phyloP scores from a whole-genome alignment of 2,888 invertebrate genomes.

The Heliconius ismenius region DNA sequence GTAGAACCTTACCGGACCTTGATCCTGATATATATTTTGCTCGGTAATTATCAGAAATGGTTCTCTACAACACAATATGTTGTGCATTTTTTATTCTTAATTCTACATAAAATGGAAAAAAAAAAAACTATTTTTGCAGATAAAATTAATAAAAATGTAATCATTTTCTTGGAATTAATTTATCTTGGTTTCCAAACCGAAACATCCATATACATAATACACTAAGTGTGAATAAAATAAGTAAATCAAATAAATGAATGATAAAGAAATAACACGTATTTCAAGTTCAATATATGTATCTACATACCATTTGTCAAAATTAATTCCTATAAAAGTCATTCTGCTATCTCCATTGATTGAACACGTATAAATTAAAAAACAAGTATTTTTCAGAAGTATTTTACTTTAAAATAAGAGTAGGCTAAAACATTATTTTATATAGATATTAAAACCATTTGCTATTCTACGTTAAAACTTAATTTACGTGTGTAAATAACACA shows the following conservation, averaged over 20 bases:
- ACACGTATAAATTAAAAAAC: slow-evolving; percentile 39
- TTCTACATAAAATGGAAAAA: not conserved
- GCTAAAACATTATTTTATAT: not conserved
- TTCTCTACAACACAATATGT: slow-evolving; percentile 1
- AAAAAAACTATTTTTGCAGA: not conserved
- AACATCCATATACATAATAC: not conserved
- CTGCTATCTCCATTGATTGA: slow-evolving; percentile 23
- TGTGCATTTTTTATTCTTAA: not conserved
- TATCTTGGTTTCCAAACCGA: not conserved
- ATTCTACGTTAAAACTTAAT: not conserved
- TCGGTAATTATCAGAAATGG: slow-evolving; percentile 31
- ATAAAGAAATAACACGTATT: slow-evolving; percentile 8
- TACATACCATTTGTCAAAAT: slow-evolving; percentile 15
- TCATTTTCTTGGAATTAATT: not conserved
- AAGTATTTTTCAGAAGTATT: not conserved
- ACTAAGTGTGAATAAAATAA: slow-evolving; percentile 11
- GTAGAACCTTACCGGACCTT: slow-evolving; percentile 62
- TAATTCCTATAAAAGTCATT: slow-evolving; percentile 10
- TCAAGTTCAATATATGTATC: slow-evolving; percentile 18
- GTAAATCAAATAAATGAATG: slow-evolving; percentile 3
- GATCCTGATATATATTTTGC: slow-evolving; percentile 48
- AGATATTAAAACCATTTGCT: not conserved
- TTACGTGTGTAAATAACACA: not conserved
- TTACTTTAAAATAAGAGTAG: not conserved
- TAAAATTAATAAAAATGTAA: not conserved